A percentile compares a stretch with the other conserved stretches of the same genome.
phyloP scores from a whole-genome alignment of 2,113 vertebrate genomes.

The Tretioscincus oriximinensis region DNA sequence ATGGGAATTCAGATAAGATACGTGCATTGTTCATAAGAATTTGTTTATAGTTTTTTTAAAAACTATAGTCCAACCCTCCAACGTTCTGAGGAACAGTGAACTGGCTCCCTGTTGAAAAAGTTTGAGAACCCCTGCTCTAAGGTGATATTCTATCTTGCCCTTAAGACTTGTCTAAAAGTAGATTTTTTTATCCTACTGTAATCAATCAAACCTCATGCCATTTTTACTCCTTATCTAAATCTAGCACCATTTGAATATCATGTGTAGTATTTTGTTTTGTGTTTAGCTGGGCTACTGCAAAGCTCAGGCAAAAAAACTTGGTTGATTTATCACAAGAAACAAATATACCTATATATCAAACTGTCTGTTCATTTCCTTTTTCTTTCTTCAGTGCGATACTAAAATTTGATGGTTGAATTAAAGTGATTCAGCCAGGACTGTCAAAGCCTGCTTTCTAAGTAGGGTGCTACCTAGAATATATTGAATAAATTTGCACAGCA shows the following conservation, averaged over 20 bases:
- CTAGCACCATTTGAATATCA: slow-evolving; percentile 56
- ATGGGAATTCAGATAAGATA: too few species aligned
- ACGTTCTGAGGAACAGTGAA: too few species aligned
- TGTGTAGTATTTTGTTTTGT: slow-evolving; percentile 42
- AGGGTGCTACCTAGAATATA: slow-evolving; percentile 50
- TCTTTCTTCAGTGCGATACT: slow-evolving; percentile 38
- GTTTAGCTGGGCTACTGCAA: slow-evolving; percentile 43
- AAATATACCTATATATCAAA: slow-evolving; percentile 35
- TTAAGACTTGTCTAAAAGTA: slow-evolving; percentile 51
- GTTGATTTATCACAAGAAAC: slow-evolving; percentile 34
- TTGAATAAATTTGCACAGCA: slow-evolving; percentile 51
- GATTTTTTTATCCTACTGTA: slow-evolving; percentile 50
- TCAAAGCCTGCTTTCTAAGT: slow-evolving; percentile 37
- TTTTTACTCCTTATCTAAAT: slow-evolving; percentile 50
- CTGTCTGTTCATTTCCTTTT: slow-evolving; percentile 38
- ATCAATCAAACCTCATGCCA: slow-evolving; percentile 46
- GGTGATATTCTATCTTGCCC: slow-evolving; percentile 39
- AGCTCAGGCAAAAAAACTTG: slow-evolving; percentile 19
- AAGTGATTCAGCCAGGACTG: slow-evolving; percentile 43
- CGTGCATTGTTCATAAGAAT: too few species aligned
- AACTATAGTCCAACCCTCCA: too few species aligned
- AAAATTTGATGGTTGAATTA: slow-evolving; percentile 51
- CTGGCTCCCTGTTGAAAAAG: too few species aligned
- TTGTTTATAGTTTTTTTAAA: too few species aligned
- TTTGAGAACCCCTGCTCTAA: too few species aligned